Conservation (phyloP, 2,797 vertebrate species). For the Sebastes hubbsi region DNA sequence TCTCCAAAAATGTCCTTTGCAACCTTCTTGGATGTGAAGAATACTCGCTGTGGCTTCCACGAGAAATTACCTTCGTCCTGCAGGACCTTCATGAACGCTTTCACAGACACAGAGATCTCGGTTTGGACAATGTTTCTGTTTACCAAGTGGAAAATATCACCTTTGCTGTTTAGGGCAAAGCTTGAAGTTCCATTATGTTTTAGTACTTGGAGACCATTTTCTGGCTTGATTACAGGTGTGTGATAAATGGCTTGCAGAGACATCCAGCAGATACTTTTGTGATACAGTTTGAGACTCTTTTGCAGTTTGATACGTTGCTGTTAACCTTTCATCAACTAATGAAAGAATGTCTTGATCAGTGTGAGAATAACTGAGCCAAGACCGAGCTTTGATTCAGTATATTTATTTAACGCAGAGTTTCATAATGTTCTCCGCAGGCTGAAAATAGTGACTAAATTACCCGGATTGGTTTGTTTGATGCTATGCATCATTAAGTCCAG, state of each 20-base stretch:
- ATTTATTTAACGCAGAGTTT: constrained; percentile 45
- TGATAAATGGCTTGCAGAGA: constrained; percentile 37
- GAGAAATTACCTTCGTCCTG: constrained; percentile 21
- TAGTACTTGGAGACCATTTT: constrained; percentile 28
- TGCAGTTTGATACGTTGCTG: constrained; percentile 21
- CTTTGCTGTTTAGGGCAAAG: constrained; percentile 39
- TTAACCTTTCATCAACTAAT: constrained; percentile 38
- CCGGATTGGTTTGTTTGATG: constrained; percentile 45
- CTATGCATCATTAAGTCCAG: constrained; percentile 43
- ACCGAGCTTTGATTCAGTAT: constrained; percentile 28
- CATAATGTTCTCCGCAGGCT: constrained; percentile 39
- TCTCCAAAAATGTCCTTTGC: constrained; percentile 37
- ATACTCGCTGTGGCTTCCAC: constrained; percentile 25
- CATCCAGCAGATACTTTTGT: constrained; percentile 43
- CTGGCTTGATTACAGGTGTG: constrained; percentile 51
- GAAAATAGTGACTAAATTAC: constrained; percentile 43
- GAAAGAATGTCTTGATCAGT: constrained; percentile 19
- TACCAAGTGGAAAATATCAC: constrained; percentile 58
- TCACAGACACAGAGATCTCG: constrained; percentile 50
- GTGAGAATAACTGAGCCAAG: constrained; percentile 24
- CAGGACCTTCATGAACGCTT: constrained; percentile 48
- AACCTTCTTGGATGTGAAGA: constrained; percentile 27
- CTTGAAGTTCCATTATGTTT: constrained; percentile 53
- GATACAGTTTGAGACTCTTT: constrained; percentile 52
- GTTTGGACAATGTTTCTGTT: constrained; percentile 68